Percentiles rank a stretch among this genome's conserved stretches.
Conservation (phyloP, 2,113 vertebrate species). For the Sander lucioperca region DNA sequence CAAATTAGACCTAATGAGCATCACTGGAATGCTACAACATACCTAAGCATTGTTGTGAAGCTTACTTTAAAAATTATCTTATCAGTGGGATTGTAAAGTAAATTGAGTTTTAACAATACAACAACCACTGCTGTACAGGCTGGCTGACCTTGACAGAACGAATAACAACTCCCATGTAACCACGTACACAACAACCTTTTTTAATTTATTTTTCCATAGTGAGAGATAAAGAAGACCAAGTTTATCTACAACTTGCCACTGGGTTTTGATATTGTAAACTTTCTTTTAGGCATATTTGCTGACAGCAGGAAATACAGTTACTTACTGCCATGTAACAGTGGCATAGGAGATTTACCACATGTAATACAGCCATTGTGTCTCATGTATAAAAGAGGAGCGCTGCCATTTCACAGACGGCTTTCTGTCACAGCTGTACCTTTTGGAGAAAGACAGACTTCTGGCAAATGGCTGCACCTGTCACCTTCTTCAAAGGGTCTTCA, state of each 20-base stretch:
- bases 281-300: background rate
- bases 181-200: background rate
- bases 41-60: background rate
- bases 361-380: constrained; percentile 64
- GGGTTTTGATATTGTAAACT: constrained; percentile 31
- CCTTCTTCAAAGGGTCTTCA: constrained; percentile 70
- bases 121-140: background rate
- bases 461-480: constrained; percentile 66
- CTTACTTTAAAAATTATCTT: background rate
- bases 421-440: constrained; percentile 58
- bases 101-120: background rate
- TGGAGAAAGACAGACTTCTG: constrained; percentile 68
- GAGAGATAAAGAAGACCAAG: background rate
- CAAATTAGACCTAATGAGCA: background rate
- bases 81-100: background rate
- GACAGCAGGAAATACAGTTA: constrained; percentile 37
- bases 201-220: background rate
- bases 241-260: constrained; percentile 37
- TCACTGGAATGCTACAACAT: background rate
- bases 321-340: constrained; percentile 21
- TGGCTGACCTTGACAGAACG: constrained; percentile 5
- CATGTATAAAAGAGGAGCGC: constrained; percentile 44
- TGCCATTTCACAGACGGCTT: constrained; percentile 54
- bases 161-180: background rate
- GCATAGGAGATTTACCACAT: constrained; percentile 36